Base-by-base conservation (phyloP, 1,140 invertebrate species). In the Pinna nobilis region DNA sequence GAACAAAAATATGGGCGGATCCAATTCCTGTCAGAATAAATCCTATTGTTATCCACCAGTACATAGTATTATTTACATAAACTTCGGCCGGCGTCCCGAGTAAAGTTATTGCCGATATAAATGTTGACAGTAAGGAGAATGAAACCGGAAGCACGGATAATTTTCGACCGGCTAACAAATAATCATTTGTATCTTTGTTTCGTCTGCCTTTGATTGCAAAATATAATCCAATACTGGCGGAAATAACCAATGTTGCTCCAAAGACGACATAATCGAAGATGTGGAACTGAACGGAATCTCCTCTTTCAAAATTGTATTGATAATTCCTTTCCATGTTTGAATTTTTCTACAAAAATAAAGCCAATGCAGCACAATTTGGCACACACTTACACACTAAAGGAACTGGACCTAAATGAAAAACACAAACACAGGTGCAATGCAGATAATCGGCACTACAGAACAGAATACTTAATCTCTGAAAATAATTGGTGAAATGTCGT, bases 31-130 rank as follows among this genome's bases (percentile, higher is more conserved):
- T 94, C 18, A 97, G 82, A 0, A 95, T 41, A 53, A 85, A 85
- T 0, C 78, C 79, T 0, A 87, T 9, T 0, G 77, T 77, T 28
- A 86, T 86, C 80, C 80, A 86, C 74, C 81, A 80, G 57, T 87
- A 89, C 81, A 87, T 85, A 18, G 84, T 86, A 28, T 83, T 82
- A 70, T 84, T 84, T 25, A 73, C 76, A 63, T 88, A 89, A 41
- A 88, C 86, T 77, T 89, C 88, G 1, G 82, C 82, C 15, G 87
- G 84, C 6, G 81, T 84, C n/a, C 97, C 97, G 25, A 98, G 89
- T n/a, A 98, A 88, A 0, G 96, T 96, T 23, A 98, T 93, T 13
- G 96, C 95, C 0, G 96, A 98, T 94, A 98, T 97, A 83, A 98
- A 98, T 44, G 95, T 97, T 87, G 89, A 85, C 61, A 89, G 67